Percentiles rank a stretch among this genome's conserved stretches.
phyloP scores from a whole-genome alignment of 2,113 vertebrate species.

The Hydrolagus affinis region DNA sequence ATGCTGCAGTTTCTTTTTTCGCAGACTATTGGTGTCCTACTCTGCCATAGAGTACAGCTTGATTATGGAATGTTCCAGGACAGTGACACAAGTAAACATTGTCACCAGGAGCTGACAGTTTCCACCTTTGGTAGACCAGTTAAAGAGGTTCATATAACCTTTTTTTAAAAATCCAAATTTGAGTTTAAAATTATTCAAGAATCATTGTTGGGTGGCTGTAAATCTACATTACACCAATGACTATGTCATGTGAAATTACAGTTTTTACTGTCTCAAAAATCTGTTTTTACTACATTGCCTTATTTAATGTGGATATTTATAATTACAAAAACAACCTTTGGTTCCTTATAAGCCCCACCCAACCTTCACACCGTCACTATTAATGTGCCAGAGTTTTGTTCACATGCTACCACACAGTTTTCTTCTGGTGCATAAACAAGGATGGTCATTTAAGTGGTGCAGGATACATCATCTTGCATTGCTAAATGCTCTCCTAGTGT shows the following conservation, averaged over 20 bases:
- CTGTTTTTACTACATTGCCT: not conserved
- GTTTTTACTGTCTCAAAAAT: not conserved
- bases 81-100: not conserved
- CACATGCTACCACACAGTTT: not conserved
- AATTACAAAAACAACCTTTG: not conserved
- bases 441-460: not conserved
- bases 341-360: not conserved
- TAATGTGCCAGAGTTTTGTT: not conserved
- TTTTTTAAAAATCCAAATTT: too few species aligned
- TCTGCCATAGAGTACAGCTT: too few species aligned
- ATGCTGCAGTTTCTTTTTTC: not conserved
- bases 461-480: not conserved
- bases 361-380: not conserved
- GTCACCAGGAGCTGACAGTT: too few species aligned
- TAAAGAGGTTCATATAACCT: too few species aligned
- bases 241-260: too few species aligned
- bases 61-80: not conserved
- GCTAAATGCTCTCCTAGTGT: not conserved
- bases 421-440: not conserved
- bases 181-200: too few species aligned
- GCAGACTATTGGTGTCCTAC: not conserved
- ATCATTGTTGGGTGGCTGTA: too few species aligned
- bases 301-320: not conserved
- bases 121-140: too few species aligned
- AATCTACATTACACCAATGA: too few species aligned